Base-by-base conservation (phyloP, 2,797 vertebrate species). In the Eulemur coronatus region DNA sequence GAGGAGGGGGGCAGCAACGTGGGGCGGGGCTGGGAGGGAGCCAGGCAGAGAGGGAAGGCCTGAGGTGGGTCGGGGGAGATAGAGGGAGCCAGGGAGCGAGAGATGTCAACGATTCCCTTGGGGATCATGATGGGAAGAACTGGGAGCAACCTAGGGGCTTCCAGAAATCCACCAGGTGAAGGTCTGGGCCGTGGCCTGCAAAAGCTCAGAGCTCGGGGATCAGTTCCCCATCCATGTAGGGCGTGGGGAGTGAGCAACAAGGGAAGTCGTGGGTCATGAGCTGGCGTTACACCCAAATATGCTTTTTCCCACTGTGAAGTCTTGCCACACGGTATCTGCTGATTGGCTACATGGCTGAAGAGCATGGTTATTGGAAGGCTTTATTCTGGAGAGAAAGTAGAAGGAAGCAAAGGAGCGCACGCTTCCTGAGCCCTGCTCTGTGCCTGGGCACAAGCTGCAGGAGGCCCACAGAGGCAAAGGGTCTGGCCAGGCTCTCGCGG, bases 381-480 rank as follows among this genome's bases (percentile, higher is more conserved):
- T 86, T 61, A 46, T 78, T 89, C 70, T 24, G 41, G 55, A 82
- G 46, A 69, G 80, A 38, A 82, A 50, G 35, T 46, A 35, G 30
- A 86, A 86, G 90, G 61, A 81, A 90, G 33, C 9, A 15, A 72
- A 79, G 33, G 43, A 26, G 1, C 3, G 2, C 28, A 24, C 2
- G 1, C 67, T 61, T 69, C 48, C 28, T 18, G 50, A 92, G 38
- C 48, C 72, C 67, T 26, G 20, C 72, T n/a, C 84, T 10, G 3
- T 61, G 17, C 15, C 0, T 5, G 22, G 30, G n/a, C 13, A 1
- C 8, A 0, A 18, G 28, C 38, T 46, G 8, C 4, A 14, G 0
- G 18, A 20, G 11, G 2, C 17, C 63, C 6, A 9, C 8, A 22
- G 72, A 91, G 33, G 41, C 24, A 11, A 35, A 30, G 75, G 7